phyloP scores from a whole-genome alignment of 2,113 vertebrate species.

The Podarcis raffonei region DNA sequence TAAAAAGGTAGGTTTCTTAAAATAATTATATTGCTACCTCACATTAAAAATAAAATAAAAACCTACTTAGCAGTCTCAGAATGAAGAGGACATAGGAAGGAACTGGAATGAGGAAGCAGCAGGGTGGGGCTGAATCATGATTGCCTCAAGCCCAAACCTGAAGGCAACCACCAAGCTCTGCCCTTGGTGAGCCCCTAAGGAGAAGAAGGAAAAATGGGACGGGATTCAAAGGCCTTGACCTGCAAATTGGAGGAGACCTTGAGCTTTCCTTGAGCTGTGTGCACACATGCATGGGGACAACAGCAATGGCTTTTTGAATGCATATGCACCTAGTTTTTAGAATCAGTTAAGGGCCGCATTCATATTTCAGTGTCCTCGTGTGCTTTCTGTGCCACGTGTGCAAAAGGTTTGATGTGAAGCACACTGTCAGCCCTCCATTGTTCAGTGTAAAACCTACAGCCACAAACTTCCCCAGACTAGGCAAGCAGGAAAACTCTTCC shows the following conservation, averaged over 20 bases:
- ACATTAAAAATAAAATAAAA: background rate
- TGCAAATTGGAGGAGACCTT: too few relatives aligned
- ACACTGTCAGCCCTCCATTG: background rate
- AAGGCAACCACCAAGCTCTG: background rate
- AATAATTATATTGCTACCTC: background rate
- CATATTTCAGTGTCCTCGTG: background rate
- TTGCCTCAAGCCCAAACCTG: background rate
- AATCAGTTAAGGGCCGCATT: background rate
- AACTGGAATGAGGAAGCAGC: background rate
- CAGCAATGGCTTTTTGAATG: background rate
- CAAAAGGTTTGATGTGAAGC: background rate
- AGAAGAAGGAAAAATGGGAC: background rate
- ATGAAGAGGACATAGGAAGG: background rate
- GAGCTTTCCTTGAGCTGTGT: background rate
- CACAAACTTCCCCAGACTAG: background rate
- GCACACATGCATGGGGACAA: background rate
- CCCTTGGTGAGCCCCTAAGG: background rate
- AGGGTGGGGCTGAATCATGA: background rate
- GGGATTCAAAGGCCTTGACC: background rate
- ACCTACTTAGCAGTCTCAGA: background rate
- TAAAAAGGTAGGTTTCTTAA: background rate
- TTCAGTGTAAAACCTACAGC: background rate
- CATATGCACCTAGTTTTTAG: background rate
- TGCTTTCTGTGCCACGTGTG: background rate
- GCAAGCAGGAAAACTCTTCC: background rate